phyloP scores from a whole-genome alignment of 2,888 invertebrate species.

The Glyphotaelius pellucidus region DNA sequence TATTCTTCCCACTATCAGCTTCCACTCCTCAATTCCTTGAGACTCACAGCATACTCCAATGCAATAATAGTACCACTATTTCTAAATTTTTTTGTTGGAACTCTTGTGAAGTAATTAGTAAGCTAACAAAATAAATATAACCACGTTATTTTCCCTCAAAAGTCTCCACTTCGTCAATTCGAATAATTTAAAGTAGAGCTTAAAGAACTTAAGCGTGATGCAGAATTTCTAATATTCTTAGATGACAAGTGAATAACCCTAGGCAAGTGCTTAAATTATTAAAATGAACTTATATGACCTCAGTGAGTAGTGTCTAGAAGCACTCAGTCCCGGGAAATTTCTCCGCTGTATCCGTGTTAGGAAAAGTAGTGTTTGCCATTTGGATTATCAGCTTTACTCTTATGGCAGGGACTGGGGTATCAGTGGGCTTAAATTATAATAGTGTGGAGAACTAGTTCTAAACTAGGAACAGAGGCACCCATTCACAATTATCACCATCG shows the following conservation, averaged over 20 bases:
- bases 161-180: not conserved
- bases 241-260: not conserved
- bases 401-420: not conserved
- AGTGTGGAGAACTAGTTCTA: not conserved
- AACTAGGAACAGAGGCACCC: not conserved
- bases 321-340: constrained; percentile 3
- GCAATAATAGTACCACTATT: too few relatives aligned
- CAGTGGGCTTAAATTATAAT: not conserved
- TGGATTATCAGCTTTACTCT: constrained; percentile 24
- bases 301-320: not conserved
- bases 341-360: constrained; percentile 24
- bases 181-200: not conserved
- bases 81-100: too few relatives aligned
- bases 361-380: constrained; percentile 49
- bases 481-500: not conserved
- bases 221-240: not conserved
- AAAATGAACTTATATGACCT: not conserved
- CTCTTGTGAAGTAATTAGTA: too few relatives aligned
- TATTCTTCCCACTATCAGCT: not conserved
- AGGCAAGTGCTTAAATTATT: constrained; percentile 14
- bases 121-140: not conserved
- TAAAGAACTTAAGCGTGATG: not conserved
- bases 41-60: too few relatives aligned
- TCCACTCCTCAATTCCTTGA: too few relatives aligned
- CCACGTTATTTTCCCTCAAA: not conserved